Conservation (phyloP, 2,888 invertebrate genomes). For the Caenorhabditis imperialis region DNA sequence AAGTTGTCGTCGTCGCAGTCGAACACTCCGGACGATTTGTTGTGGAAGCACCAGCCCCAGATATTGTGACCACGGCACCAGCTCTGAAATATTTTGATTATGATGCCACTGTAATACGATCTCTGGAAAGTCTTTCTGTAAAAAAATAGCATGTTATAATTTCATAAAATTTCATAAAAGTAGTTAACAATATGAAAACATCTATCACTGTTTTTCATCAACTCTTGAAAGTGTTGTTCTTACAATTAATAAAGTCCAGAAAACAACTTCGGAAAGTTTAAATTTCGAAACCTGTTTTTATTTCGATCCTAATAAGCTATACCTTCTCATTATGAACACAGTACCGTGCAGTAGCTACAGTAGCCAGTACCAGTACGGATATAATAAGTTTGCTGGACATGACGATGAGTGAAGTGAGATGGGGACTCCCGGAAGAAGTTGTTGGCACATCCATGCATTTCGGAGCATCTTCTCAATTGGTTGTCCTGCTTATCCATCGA, state of each 20-base stretch:
- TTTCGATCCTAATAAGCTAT: not conserved
- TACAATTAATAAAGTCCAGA: too few species aligned
- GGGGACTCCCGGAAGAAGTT: not conserved
- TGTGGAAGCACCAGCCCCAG: slow-evolving; percentile 73
- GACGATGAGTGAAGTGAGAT: not conserved
- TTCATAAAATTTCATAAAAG: too few species aligned
- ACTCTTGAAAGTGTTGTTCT: too few species aligned
- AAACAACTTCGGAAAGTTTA: too few species aligned
- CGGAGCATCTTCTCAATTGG: not conserved
- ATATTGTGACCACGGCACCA: slow-evolving; percentile 64
- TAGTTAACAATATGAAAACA: too few species aligned
- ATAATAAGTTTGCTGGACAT: not conserved
- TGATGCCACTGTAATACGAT: too few species aligned
- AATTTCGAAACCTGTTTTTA: not conserved
- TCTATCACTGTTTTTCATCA: too few species aligned
- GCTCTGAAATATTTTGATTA: slow-evolving; percentile 52
- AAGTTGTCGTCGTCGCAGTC: slow-evolving; percentile 68
- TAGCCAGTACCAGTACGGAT: slow-evolving; percentile 8
- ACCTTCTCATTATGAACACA: slow-evolving; percentile 52
- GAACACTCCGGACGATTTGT: slow-evolving; percentile 68
- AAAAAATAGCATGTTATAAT: too few species aligned
- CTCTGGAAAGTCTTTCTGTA: too few species aligned
- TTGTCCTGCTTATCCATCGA: slow-evolving; percentile 27
- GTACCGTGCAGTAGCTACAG: slow-evolving; percentile 16
- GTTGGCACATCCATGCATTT: slow-evolving; percentile 27